Evolutionary conservation across 1,140 invertebrate species (phyloP), one percentile per base, ranked within the genome.

Genomic region (Anagrus nilaparvatae): DNA sequence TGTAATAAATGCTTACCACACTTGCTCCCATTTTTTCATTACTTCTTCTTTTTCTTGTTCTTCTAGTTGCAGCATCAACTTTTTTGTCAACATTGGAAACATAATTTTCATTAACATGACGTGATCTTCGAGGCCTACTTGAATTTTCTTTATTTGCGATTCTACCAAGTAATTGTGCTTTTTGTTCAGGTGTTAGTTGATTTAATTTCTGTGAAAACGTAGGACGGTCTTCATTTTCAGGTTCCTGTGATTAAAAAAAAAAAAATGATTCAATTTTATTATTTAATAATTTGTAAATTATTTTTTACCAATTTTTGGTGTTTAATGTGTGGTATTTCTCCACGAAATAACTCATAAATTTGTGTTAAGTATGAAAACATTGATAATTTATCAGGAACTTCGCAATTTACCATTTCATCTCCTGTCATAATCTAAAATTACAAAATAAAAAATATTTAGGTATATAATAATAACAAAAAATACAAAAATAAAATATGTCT

Each of bases 291-390:
- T 39, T n/a, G n/a, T 16, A 21, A 32, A 14, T 25, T 13, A 20
- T 30, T 38, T 65, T 65, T 73, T 66, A 82, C 79, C 70, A 82
- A 65, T 72, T 82, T 82, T 17, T 77, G 76, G 69, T 84, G 79
- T 60, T 83, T 84, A 33, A 84, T 75, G 53, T 84, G 78, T 10
- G 85, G 85, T 53, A 88, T 86, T 69, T 87, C 84, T 44, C 83
- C 81, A 43, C 81, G 73, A 60, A 89, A 88, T 34, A 76, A 73
- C 55, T 90, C 82, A 60, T 87, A 90, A 48, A 93, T 76, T 71
- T 89, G 84, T n/a, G 85, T 81, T 29, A 93, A 66, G 59, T 93
- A 94, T 30, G 81, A 79, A 27, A 87, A 73, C 77, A 90, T 82
- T 3, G 75, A 70, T 20, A 84, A 68, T 52, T 81, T 81, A 58